A percentile compares a stretch with the other conserved stretches of the same genome.
phyloP scores from a whole-genome alignment of 2,797 vertebrate genomes.

The Peromyscus eremicus region DNA sequence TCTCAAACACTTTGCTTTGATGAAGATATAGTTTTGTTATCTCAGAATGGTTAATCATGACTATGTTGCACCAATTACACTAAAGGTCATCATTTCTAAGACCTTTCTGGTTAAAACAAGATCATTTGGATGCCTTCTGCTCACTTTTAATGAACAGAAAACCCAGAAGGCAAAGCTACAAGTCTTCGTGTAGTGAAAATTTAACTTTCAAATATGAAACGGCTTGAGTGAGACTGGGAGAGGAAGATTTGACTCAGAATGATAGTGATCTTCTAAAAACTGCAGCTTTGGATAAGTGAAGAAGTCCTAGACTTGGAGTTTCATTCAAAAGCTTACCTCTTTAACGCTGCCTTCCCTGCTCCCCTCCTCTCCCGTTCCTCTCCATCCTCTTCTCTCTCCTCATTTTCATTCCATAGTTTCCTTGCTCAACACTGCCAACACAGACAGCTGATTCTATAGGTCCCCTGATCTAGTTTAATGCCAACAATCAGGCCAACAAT shows the following conservation, averaged over 20 bases:
- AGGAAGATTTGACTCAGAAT: not conserved
- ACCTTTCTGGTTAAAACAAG: not conserved
- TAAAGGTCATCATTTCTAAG: not conserved
- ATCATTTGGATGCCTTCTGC: not conserved
- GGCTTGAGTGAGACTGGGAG: not conserved
- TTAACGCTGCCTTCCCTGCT: too few relatives aligned
- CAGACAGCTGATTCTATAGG: not conserved
- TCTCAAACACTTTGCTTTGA: not conserved
- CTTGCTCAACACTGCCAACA: not conserved
- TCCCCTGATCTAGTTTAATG: too few relatives aligned
- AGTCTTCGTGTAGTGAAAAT: not conserved
- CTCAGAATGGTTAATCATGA: not conserved
- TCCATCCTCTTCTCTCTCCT: not conserved
- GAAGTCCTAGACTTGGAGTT: not conserved
- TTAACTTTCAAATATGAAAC: not conserved
- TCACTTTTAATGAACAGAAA: not conserved
- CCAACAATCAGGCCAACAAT: not conserved
- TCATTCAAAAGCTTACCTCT: not conserved
- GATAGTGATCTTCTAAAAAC: not conserved
- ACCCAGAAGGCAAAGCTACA: not conserved
- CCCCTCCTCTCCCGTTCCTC: accelerated
- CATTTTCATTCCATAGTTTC: too few relatives aligned
- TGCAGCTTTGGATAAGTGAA: not conserved
- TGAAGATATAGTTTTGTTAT: not conserved
- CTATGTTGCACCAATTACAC: not conserved